These are phyloP conservation scores for Copidosoma floridanum DNA, from an alignment of 1,140 invertebrate species.

Conservation along the genomic window DNA sequence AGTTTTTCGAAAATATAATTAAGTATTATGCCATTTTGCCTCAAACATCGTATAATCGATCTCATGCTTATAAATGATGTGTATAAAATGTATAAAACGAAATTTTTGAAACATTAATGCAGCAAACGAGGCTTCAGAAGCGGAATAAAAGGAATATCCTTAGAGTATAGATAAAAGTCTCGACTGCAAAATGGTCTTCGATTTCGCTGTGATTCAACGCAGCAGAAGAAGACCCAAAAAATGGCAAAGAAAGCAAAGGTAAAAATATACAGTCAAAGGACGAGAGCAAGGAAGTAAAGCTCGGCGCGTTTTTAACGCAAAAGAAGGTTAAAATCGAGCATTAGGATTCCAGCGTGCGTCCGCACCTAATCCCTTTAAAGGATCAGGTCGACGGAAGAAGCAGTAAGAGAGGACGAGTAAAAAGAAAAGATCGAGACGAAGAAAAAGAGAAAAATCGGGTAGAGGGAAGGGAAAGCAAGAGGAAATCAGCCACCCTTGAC, in stretches of 20 bases:
- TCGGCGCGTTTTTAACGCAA: background rate
- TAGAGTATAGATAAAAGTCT: no score
- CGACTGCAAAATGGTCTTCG: background rate
- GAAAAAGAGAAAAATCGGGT: slow-evolving; percentile 9
- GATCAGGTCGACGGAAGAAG: slow-evolving; percentile 1
- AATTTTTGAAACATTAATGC: no score
- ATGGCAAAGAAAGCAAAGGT: background rate
- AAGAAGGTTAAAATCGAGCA: slow-evolving; percentile 18
- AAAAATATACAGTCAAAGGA: no score
- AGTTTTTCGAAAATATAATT: no score
- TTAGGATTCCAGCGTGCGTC: slow-evolving; percentile 20
- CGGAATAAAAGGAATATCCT: no score
- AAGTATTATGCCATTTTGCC: no score
- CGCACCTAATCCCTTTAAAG: slow-evolving; percentile 26
- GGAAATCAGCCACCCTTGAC: slow-evolving; percentile 13
- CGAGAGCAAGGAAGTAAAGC: no score
- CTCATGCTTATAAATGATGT: no score
- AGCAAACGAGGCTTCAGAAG: no score
- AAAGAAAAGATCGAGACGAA: background rate
- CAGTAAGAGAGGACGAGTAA: background rate
- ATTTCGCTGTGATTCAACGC: slow-evolving; percentile 8
- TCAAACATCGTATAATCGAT: no score
- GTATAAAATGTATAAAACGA: no score
- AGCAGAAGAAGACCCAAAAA: background rate
- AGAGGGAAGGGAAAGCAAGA: background rate